Evolutionary conservation across 2,888 invertebrate species (phyloP).

Genomic region (Oscheius onirici): DNA sequence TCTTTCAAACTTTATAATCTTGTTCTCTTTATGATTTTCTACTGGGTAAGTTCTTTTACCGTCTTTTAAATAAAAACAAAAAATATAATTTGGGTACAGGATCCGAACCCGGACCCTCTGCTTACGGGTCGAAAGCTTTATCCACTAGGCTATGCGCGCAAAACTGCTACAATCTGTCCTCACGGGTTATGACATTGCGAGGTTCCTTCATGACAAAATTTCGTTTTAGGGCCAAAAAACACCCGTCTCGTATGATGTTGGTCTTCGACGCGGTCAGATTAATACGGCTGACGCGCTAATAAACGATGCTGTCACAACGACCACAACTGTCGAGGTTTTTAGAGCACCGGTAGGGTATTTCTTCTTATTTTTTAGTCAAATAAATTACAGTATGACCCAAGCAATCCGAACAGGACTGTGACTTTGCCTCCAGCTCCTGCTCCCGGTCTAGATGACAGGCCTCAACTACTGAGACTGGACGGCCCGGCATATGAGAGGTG

Average conservation of each 20-base stretch:
- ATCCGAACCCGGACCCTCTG: too few relatives aligned
- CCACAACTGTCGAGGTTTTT: constrained; percentile 53
- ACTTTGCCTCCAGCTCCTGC: constrained; percentile 22
- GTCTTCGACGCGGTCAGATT: constrained; percentile 12
- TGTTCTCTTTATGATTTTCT: background rate
- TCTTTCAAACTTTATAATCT: background rate
- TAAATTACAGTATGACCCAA: constrained; percentile 2
- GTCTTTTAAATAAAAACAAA: too few relatives aligned
- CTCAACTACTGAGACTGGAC: constrained; percentile 28
- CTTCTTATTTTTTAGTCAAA: background rate
- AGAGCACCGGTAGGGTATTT: constrained; percentile 37
- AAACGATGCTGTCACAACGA: constrained; percentile 48
- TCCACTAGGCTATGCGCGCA: too few relatives aligned
- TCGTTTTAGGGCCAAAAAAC: constrained; percentile 14
- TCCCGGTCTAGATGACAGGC: constrained; percentile 31
- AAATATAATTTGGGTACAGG: too few relatives aligned
- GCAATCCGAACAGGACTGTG: constrained; percentile 22
- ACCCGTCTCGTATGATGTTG: constrained; percentile 28
- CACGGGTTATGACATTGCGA: too few relatives aligned
- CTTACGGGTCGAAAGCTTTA: too few relatives aligned
- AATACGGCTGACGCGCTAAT: constrained; percentile 39
- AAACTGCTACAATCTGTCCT: too few relatives aligned
- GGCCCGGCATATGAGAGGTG: constrained; percentile 34
- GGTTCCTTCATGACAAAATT: background rate
- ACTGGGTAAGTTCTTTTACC: background rate